Evolutionary conservation across 2,888 invertebrate genomes (phyloP), one percentile per base, ranked within the genome.

Genomic region (Plusia festucae): DNA sequence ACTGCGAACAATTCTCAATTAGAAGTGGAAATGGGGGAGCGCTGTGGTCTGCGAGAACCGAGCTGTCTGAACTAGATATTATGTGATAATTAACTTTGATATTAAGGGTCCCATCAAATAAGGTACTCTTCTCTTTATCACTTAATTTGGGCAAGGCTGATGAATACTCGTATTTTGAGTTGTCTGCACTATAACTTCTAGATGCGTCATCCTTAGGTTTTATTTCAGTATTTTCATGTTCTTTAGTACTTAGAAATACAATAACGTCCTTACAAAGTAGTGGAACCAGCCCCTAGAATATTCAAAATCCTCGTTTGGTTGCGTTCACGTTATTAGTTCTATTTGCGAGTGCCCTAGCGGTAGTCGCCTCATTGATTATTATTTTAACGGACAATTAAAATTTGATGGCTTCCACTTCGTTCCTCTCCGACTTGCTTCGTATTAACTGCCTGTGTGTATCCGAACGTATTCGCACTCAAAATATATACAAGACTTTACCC

Each of bases 341-440:
- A 90, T 92, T 87, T 90, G 85, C 89, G 85, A 83, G 61, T 79
- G 79, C 82, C 81, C 78, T 81, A 82, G 85, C 86, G 88, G 91
- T 91, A 92, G 91, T 91, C 93, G 92, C 93, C 91, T 91, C 93
- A 92, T 93, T 94, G 93, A 93, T 94, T 94, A 93, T 93, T 93
- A 94, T 94, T 94, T 94, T 94, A 94, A 93, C 94, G 93, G 87
- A 93, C 93, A 93, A 93, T 94, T 94, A 95, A 95, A 94, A 91
- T 94, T 94, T 95, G 92, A 95, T 93, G 92, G 92, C 90, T 92
- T 93, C 91, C 90, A 91, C 91, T 92, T 87, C 91, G 94, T 92
- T 92, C 93, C 92, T 92, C 92, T 94, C 91, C 90, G 88, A 90
- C 90, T 89, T 85, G 84, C 85, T 85, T 85, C 88, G 87, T 88